Percentiles rank a stretch among this genome's conserved stretches.
These are phyloP conservation scores for Nansenia antarctica DNA, from an alignment of 2,113 vertebrate genomes.

Conservation along the genomic window DNA sequence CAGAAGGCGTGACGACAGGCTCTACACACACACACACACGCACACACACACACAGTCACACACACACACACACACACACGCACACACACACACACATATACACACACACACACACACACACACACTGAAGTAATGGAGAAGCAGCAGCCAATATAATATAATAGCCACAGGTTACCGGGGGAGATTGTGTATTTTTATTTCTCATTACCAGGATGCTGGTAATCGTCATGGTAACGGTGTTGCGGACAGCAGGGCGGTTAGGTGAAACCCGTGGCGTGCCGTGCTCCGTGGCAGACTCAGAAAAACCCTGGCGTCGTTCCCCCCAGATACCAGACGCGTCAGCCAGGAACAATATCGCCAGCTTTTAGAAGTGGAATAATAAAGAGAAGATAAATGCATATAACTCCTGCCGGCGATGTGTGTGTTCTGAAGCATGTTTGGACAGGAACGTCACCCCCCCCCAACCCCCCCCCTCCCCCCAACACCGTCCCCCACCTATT, in stretches of 20 bases:
- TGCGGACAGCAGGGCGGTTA: slow-evolving; percentile 23
- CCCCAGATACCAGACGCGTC: slow-evolving; percentile 47
- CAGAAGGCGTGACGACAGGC: neutral
- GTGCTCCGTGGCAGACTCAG: slow-evolving; percentile 49
- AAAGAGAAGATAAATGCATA: neutral
- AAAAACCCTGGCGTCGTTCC: slow-evolving; percentile 29
- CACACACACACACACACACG: no score
- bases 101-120: no score
- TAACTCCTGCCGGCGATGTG: slow-evolving; percentile 21
- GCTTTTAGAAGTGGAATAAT: slow-evolving; percentile 35
- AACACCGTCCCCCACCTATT: neutral
- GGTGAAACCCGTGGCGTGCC: slow-evolving; percentile 32
- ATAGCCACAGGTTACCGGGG: no score
- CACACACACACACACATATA: no score
- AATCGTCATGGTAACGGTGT: slow-evolving; percentile 40
- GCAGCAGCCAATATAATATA: no score
- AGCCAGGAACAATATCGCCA: slow-evolving; percentile 45
- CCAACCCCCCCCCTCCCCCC: neutral
- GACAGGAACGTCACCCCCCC: neutral
- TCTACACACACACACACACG: no score
- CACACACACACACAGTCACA: no score
- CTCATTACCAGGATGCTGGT: no score
- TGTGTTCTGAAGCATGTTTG: slow-evolving; percentile 20
- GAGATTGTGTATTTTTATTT: no score
- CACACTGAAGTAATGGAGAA: no score